phyloP scores from a whole-genome alignment of 2,113 vertebrate genomes.

The Chamaea fasciata region DNA sequence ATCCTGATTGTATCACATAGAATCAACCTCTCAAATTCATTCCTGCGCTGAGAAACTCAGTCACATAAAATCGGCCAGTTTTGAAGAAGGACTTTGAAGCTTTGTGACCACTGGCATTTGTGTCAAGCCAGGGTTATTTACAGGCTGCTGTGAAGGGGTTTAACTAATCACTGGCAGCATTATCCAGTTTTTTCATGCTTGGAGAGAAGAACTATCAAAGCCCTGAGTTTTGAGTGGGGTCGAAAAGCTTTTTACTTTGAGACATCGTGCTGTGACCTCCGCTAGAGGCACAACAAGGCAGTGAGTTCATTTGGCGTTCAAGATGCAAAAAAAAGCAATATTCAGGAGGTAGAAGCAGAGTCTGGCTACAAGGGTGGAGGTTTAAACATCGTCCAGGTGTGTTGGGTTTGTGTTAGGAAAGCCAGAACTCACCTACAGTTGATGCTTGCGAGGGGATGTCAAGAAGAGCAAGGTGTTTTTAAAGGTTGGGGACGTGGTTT shows the following conservation, averaged over 20 bases:
- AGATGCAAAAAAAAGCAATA: neutral
- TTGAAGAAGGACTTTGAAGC: neutral
- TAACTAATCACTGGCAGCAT: neutral
- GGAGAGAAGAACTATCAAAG: neutral
- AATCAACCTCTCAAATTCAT: conserved; percentile 23
- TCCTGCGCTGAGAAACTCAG: neutral
- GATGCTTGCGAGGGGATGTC: neutral
- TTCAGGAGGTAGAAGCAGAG: neutral
- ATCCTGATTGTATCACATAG: conserved; percentile 45
- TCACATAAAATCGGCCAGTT: neutral
- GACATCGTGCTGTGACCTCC: fast-evolving
- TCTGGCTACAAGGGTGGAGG: neutral
- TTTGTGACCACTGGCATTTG: conserved; percentile 37
- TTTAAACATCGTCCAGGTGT: fast-evolving
- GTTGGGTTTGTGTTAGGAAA: neutral
- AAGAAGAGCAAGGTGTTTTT: neutral
- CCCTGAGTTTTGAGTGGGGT: neutral
- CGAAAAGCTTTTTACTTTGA: neutral
- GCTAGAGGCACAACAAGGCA: neutral
- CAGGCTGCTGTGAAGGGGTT: neutral
- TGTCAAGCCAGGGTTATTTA: conserved; percentile 22
- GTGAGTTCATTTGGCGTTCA: neutral
- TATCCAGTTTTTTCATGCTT: neutral
- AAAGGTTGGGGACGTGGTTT: neutral
- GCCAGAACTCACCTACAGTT: neutral